Conservation (phyloP, 2,797 vertebrate genomes). For the Anas bernieri region DNA sequence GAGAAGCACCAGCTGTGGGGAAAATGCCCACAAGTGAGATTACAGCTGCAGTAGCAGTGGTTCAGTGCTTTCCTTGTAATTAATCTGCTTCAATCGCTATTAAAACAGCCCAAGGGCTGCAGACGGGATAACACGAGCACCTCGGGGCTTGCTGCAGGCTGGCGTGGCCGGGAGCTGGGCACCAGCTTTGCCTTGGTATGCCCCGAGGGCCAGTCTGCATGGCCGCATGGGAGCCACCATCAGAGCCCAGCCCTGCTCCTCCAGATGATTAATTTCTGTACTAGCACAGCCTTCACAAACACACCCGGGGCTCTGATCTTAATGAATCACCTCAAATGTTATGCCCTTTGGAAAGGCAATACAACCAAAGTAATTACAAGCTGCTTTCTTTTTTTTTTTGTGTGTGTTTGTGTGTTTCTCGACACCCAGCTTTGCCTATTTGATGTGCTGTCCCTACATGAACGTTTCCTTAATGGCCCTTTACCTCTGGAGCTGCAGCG, state of each 20-base stretch:
- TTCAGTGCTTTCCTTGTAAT: neutral
- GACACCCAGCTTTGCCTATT: neutral
- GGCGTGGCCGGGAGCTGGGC: neutral
- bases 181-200: neutral
- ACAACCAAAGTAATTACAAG: neutral
- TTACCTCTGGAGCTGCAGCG: neutral
- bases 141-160: neutral
- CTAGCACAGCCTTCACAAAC: neutral
- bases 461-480: neutral
- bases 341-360: slow-evolving; percentile 49
- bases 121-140: neutral
- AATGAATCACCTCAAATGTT: slow-evolving; percentile 16
- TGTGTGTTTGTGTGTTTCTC: neutral
- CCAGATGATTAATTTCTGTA: slow-evolving; percentile 12
- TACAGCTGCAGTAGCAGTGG: neutral
- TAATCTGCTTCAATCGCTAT: neutral
- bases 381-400: neutral
- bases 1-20: neutral
- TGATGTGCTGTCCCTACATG: neutral
- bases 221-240: neutral
- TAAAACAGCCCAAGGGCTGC: neutral
- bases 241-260: neutral
- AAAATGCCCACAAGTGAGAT: neutral
- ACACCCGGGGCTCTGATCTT: slow-evolving; percentile 7
- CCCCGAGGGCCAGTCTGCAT: neutral